A percentile compares a stretch with the other conserved stretches of the same genome.
phyloP scores from a whole-genome alignment of 2,888 invertebrate species.

The Ypsolopha scabrella region DNA sequence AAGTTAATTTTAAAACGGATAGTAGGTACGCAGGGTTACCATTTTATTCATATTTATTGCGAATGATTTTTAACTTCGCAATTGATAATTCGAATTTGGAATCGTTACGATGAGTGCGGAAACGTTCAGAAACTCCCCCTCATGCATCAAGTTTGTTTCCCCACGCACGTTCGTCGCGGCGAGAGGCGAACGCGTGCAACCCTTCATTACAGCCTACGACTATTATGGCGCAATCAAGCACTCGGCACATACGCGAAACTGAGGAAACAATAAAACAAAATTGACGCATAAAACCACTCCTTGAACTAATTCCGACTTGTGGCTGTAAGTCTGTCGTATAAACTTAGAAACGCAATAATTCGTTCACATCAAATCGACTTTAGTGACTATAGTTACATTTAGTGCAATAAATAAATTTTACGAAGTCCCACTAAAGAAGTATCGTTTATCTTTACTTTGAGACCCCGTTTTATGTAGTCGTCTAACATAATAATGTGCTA shows the following conservation, averaged over 20 bases:
- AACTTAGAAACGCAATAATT: constrained; percentile 17
- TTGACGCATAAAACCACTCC: constrained; percentile 51
- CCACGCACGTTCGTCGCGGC: constrained; percentile 33
- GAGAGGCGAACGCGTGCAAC: constrained; percentile 50
- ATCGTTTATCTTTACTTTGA: background rate
- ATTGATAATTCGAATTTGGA: constrained; percentile 38
- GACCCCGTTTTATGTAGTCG: too few relatives aligned
- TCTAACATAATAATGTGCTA: too few relatives aligned
- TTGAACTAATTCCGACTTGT: constrained; percentile 43
- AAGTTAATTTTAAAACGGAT: background rate
- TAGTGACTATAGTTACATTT: background rate
- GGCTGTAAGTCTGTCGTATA: constrained; percentile 36
- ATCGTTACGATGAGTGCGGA: constrained; percentile 49
- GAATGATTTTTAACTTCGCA: constrained; percentile 12
- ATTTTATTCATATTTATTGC: background rate
- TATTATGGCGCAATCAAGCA: constrained; percentile 62
- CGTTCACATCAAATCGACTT: constrained; percentile 23
- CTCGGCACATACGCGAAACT: constrained; percentile 63
- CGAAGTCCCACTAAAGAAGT: background rate
- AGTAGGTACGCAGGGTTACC: background rate
- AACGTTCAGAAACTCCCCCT: constrained; percentile 47
- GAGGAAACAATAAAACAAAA: constrained; percentile 64
- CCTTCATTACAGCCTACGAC: constrained; percentile 59
- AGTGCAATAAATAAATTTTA: constrained; percentile 1
- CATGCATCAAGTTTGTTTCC: constrained; percentile 39